These are phyloP conservation scores for Turdus rufiventris DNA, from an alignment of 2,113 vertebrate genomes.

Conservation along the genomic window DNA sequence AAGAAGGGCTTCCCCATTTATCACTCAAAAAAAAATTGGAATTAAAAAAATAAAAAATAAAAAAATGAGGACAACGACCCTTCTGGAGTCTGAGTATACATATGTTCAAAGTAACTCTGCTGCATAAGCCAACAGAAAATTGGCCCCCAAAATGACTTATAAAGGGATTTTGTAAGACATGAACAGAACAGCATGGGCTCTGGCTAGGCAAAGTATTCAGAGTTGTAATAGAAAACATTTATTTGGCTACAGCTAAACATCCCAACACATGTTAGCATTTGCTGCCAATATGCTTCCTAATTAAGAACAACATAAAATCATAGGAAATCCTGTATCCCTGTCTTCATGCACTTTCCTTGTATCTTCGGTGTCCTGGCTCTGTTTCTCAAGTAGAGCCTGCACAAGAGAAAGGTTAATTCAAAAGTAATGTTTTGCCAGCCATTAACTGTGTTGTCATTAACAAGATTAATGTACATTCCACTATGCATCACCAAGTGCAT, in stretches of 20 bases:
- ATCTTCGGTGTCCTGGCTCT: slow-evolving; percentile 61
- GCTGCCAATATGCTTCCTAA: slow-evolving; percentile 89
- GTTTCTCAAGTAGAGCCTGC: slow-evolving; percentile 59
- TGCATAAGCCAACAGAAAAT: slow-evolving; percentile 79
- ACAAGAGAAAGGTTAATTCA: slow-evolving; percentile 66
- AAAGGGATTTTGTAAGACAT: slow-evolving; percentile 82
- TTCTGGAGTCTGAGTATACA: slow-evolving; percentile 62
- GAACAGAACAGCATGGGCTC: slow-evolving; percentile 85
- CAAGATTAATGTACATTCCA: slow-evolving; percentile 76
- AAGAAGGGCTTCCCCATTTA: slow-evolving; percentile 10
- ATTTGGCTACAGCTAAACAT: slow-evolving; percentile 87
- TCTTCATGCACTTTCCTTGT: slow-evolving; percentile 71
- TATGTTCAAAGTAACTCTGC: slow-evolving; percentile 64
- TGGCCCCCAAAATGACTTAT: slow-evolving; percentile 86
- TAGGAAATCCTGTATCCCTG: slow-evolving; percentile 81
- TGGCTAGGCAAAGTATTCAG: slow-evolving; percentile 80
- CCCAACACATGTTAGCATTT: slow-evolving; percentile 88
- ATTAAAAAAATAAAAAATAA: background rate
- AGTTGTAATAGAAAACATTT: slow-evolving; percentile 93
- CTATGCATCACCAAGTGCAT: slow-evolving; percentile 66
- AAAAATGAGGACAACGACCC: slow-evolving; percentile 55
- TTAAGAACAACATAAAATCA: slow-evolving; percentile 88
- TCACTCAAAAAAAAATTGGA: background rate
- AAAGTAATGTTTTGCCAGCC: slow-evolving; percentile 75
- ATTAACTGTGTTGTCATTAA: slow-evolving; percentile 72